A percentile compares a stretch with the other conserved stretches of the same genome.
These are phyloP conservation scores for Tortricodes alternella DNA, from an alignment of 2,888 invertebrate genomes.

Conservation along the genomic window DNA sequence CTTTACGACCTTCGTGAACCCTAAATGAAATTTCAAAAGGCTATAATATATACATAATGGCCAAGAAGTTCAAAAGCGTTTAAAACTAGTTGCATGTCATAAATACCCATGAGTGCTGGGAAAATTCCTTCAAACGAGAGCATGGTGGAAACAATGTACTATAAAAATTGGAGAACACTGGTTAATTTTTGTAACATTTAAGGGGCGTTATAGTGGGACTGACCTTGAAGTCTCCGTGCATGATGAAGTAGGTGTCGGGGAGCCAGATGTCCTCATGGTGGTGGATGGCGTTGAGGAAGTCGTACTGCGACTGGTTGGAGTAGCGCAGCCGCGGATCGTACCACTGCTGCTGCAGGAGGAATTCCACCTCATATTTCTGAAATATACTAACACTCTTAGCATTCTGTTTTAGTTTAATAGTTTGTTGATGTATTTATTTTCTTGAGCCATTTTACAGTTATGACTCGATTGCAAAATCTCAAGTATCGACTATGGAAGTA, in stretches of 20 bases:
- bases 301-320: slow-evolving; percentile 93
- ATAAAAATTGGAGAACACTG: slow-evolving; percentile 28
- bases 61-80: slow-evolving; percentile 50
- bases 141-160: slow-evolving; percentile 63
- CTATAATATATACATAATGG: slow-evolving; percentile 57
- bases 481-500: no score
- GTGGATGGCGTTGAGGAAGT: slow-evolving; percentile 95
- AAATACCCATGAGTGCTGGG: slow-evolving; percentile 70
- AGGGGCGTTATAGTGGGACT: slow-evolving; percentile 35
- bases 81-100: slow-evolving; percentile 60
- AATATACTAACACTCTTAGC: slow-evolving; percentile 43
- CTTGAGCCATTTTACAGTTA: no score
- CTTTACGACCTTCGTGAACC: slow-evolving; percentile 26
- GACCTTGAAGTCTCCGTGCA: slow-evolving; percentile 96
- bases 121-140: slow-evolving; percentile 69
- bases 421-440: no score
- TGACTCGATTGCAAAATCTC: no score
- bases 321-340: slow-evolving; percentile 94
- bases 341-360: slow-evolving; percentile 96
- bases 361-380: slow-evolving; percentile 98
- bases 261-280: slow-evolving; percentile 96
- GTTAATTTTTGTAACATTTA: slow-evolving; percentile 7
- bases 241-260: slow-evolving; percentile 97
- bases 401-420: no score
- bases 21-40: slow-evolving; percentile 48